Percentiles rank a stretch among this genome's conserved stretches.
Evolutionary conservation across 2,888 invertebrate genomes (phyloP).

Genomic region (Coenonympha glycerion): DNA sequence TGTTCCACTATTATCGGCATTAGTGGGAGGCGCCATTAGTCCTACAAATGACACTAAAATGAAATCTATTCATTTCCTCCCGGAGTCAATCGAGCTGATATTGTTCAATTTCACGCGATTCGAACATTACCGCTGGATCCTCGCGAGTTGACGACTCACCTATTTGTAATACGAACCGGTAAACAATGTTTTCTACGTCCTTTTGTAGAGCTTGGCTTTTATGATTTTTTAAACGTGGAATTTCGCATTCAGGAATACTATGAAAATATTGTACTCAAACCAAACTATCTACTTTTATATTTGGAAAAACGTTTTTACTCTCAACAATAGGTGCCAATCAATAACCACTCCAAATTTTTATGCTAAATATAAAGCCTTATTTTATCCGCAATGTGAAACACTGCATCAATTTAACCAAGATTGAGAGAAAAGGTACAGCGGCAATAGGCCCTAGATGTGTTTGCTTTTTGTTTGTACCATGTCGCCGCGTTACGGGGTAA

Average conservation of each 20-base stretch:
- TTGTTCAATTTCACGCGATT: conserved; percentile 73
- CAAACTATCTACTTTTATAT: neutral
- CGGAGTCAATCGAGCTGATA: conserved; percentile 69
- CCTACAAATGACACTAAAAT: conserved; percentile 75
- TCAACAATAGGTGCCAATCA: too few species aligned
- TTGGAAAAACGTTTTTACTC: neutral
- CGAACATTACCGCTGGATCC: conserved; percentile 55
- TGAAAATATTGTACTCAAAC: neutral
- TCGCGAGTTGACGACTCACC: conserved; percentile 36
- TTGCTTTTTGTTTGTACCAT: conserved; percentile 29
- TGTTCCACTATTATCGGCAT: conserved; percentile 48
- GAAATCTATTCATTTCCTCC: conserved; percentile 76
- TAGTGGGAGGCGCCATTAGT: conserved; percentile 67
- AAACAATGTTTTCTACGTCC: conserved; percentile 24
- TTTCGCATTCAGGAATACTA: neutral
- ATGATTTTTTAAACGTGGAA: neutral
- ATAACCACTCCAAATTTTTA: too few species aligned
- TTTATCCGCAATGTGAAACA: too few species aligned
- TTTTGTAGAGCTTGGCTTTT: conserved; percentile 11
- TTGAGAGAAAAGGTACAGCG: too few species aligned
- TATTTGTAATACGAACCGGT: conserved; percentile 26
- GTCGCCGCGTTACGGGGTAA: conserved; percentile 47
- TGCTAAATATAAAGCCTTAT: too few species aligned
- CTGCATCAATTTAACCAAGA: too few species aligned
- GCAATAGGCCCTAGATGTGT: conserved; percentile 35